A percentile compares a stretch with the other conserved stretches of the same genome.
These are phyloP conservation scores for Apodemia duryi DNA, from an alignment of 2,888 invertebrate species.

Conservation along the genomic window DNA sequence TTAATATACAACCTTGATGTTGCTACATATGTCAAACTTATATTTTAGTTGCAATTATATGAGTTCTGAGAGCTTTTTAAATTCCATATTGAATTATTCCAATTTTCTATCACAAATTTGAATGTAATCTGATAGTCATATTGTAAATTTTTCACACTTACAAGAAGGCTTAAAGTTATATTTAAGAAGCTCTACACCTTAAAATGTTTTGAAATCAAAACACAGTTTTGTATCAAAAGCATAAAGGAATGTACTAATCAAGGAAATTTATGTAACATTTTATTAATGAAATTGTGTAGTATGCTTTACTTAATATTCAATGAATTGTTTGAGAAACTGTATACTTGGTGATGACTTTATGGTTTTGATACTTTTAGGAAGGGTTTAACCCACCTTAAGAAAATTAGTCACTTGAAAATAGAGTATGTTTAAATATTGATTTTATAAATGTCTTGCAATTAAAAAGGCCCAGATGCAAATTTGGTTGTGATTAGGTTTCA, in stretches of 20 bases:
- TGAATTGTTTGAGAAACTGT: not conserved
- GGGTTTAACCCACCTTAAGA: not conserved
- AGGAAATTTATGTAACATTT: no score
- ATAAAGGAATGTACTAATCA: not conserved
- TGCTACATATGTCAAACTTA: conserved; percentile 50
- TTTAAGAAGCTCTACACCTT: not conserved
- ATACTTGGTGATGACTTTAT: not conserved
- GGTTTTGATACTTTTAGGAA: not conserved
- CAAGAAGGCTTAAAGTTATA: not conserved
- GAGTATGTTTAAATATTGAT: not conserved
- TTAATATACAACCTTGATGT: conserved; percentile 40
- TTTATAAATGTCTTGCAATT: not conserved
- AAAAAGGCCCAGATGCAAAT: not conserved
- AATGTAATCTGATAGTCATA: not conserved
- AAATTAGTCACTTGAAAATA: not conserved
- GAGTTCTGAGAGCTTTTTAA: conserved; percentile 1
- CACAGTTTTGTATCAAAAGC: not conserved
- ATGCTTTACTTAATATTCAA: not conserved
- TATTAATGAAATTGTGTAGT: no score
- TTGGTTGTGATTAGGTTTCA: not conserved
- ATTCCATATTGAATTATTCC: not conserved
- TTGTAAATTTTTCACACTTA: not conserved
- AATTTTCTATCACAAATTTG: no score
- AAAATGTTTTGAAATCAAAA: not conserved
- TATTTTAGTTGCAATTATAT: conserved; percentile 18